Evolutionary conservation across 2,113 vertebrate species (phyloP), one percentile per base, ranked within the genome.

Genomic region (Datnioides undecimradiatus): DNA sequence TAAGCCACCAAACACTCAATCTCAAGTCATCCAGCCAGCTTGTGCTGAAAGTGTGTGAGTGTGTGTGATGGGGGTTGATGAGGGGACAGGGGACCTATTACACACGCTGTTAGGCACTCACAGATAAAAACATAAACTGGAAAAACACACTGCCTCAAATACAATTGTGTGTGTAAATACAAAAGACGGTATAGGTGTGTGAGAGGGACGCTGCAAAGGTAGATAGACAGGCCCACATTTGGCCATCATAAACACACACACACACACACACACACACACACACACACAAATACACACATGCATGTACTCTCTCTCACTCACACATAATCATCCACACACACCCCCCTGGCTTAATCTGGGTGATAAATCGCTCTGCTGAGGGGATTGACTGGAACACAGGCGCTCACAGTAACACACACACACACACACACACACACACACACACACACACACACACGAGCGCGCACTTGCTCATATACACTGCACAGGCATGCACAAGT

Each of bases 351-450:
- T 93, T 88, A 3, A 43, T 89, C 93, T 95, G 90, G 91, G 94
- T 94, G 95, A 97, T 95, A 95, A 95, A 97, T 95, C 93, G 94
- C 83, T 91, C 86, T 92, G 94, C 94, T 94, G 93, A 95, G 95
- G 95, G 95, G 93, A 95, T 95, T 94, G 95, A 96, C 94, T 84
- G 84, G 92, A 95, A 94, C 94, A 79, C 82, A 87, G 92, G 93
- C 58, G 45, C 77, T 68, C 78, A 94, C 46, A 79, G 49, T 63
- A 73, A 12, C 75, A 51, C 77, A 60, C 70, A 46, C 14, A 52
- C 69, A 13, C 48, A 11, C 34, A 94, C 93, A 64, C 77, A 84
- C 92, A 92, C 34, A 19, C 75, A 60, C 73, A 93, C 48, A 66
- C 75, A 36, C 64, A 81, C 64, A 57, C 60, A 43, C 54, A 94